A percentile compares a stretch with the other conserved stretches of the same genome.
phyloP scores from a whole-genome alignment of 2,113 vertebrate species.

The Excalfactoria chinensis region DNA sequence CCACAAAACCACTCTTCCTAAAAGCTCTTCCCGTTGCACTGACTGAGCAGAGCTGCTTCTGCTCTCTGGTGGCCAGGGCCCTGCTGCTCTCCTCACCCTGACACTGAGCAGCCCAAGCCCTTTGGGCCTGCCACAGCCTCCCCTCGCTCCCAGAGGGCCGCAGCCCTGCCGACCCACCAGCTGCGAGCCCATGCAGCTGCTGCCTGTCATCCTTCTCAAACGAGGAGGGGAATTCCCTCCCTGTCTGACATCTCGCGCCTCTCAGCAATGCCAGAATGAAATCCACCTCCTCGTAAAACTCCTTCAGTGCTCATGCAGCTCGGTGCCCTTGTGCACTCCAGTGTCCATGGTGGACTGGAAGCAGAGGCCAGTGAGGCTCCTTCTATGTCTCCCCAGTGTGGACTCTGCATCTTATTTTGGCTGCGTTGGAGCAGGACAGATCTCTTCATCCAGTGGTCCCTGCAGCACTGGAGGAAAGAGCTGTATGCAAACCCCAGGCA shows the following conservation, averaged over 20 bases:
- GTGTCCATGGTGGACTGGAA: background rate
- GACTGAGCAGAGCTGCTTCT: background rate
- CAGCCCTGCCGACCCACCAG: background rate
- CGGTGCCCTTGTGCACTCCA: background rate
- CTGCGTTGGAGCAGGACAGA: background rate
- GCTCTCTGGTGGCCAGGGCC: background rate
- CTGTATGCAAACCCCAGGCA: background rate
- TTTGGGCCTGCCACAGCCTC: background rate
- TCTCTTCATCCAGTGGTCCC: background rate
- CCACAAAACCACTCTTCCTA: constrained; percentile 47
- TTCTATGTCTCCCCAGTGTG: fast-evolving
- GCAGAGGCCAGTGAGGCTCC: background rate
- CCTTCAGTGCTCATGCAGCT: background rate
- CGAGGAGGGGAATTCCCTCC: constrained; percentile 39
- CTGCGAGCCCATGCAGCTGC: background rate
- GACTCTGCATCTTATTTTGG: background rate
- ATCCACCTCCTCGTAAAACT: constrained; percentile 23
- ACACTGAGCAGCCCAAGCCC: background rate
- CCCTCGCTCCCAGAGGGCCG: fast-evolving
- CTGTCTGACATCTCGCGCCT: constrained; percentile 21
- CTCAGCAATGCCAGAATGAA: constrained; percentile 40
- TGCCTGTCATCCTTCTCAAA: constrained; percentile 33
- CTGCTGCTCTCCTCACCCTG: background rate
- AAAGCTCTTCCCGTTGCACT: background rate
- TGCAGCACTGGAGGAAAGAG: background rate